phyloP scores from a whole-genome alignment of 2,888 invertebrate species.

The Protonemura montana region DNA sequence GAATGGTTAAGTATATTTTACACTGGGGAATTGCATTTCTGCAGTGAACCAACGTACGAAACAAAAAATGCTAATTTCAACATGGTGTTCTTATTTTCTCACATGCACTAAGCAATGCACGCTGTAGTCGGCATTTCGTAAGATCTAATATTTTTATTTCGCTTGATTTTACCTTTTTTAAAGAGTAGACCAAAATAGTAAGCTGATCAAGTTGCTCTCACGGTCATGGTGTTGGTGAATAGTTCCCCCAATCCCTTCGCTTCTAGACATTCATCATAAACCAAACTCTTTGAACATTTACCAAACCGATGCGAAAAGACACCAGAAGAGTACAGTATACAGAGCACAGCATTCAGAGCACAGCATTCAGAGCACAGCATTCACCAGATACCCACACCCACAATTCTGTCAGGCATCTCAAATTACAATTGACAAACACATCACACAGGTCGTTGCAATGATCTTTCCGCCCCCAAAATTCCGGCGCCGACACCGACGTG shows the following conservation, averaged over 20 bases:
- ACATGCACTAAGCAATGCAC: neutral
- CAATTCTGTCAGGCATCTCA: neutral
- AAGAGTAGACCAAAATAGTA: neutral
- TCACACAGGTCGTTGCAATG: neutral
- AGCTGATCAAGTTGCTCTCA: neutral
- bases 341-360: neutral
- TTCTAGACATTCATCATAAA: neutral
- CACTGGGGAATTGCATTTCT: neutral
- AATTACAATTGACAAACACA: constrained; percentile 12
- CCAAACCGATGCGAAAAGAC: neutral
- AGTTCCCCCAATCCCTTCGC: neutral
- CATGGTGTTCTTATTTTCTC: neutral
- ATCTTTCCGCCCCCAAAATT: neutral
- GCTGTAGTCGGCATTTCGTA: neutral
- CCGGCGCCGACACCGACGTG: neutral
- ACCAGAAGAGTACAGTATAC: neutral
- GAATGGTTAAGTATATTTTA: neutral
- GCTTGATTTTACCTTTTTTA: neutral
- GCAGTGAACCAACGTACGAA: neutral
- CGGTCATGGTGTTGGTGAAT: neutral
- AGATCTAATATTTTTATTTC: neutral
- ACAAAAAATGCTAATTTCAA: neutral
- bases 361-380: neutral
- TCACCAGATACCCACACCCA: neutral
- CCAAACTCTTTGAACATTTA: neutral